Conservation (phyloP, 2,888 invertebrate species). For the Zaprionus bogoriensis region DNA sequence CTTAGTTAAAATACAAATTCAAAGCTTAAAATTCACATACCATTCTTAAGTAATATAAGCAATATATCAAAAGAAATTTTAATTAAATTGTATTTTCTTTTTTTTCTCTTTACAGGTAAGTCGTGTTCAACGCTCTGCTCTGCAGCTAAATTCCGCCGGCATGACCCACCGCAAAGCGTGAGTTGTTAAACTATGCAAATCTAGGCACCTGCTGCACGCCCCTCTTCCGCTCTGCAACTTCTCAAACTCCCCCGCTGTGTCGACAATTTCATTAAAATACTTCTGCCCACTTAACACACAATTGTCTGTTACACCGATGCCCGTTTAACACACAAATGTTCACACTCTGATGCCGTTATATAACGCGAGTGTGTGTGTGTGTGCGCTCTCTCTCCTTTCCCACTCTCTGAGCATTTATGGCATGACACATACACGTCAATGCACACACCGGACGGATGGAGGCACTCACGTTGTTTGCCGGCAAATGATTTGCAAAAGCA, state of each 20-base stretch:
- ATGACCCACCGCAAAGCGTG: conserved; percentile 11
- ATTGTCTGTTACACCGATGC: conserved; percentile 59
- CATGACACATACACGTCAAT: conserved; percentile 52
- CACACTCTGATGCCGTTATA: conserved; percentile 71
- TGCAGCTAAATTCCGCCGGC: not conserved
- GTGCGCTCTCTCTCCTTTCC: no score
- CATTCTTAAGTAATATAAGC: no score
- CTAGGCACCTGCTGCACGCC: not conserved
- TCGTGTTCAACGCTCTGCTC: not conserved
- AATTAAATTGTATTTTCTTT: not conserved
- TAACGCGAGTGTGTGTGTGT: conserved; percentile 15
- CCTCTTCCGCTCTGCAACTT: not conserved
- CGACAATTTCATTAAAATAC: conserved; percentile 42
- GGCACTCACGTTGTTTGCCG: conserved; percentile 62
- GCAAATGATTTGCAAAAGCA: conserved; percentile 64
- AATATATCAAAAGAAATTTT: no score
- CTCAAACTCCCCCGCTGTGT: not conserved
- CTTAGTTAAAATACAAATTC: no score
- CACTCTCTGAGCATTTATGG: conserved; percentile 24
- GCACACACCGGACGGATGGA: conserved; percentile 44
- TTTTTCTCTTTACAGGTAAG: conserved; percentile 49
- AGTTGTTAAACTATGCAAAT: conserved; percentile 36
- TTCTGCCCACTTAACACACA: conserved; percentile 53
- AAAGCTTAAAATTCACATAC: no score
- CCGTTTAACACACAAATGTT: conserved; percentile 78